These are phyloP conservation scores for Habropoda laboriosa DNA, from an alignment of 1,140 invertebrate species.

Conservation along the genomic window DNA sequence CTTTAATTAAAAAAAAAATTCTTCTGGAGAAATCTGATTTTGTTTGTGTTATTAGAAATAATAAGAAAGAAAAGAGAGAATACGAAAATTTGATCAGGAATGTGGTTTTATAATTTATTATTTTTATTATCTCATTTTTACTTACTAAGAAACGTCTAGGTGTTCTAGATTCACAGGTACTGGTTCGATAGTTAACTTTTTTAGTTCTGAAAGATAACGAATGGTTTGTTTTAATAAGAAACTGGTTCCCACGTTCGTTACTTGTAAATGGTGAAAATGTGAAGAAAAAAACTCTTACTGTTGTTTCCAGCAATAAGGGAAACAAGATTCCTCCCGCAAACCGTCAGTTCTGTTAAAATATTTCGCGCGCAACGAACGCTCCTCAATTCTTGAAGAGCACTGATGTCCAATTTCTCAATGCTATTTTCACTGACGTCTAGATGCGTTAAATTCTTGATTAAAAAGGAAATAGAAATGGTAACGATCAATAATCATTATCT, in stretches of 20 bases:
- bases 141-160: conserved; percentile 88
- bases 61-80: no score
- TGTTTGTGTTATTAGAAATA: no score
- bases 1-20: neutral
- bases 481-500: neutral
- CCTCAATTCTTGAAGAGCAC: conserved; percentile 86
- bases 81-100: no score
- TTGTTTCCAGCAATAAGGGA: conserved; percentile 89
- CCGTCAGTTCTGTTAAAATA: conserved; percentile 85
- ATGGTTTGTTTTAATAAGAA: neutral
- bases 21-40: no score
- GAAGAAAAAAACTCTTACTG: conserved; percentile 81
- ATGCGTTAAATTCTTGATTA: conserved; percentile 85
- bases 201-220: conserved; percentile 82
- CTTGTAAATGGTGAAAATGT: neutral
- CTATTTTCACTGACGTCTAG: conserved; percentile 91
- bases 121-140: conserved; percentile 44
- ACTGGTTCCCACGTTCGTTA: neutral
- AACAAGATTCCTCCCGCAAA: conserved; percentile 86
- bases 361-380: conserved; percentile 88
- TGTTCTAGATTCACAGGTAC: conserved; percentile 87
- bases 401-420: conserved; percentile 88
- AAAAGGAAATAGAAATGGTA: conserved; percentile 36
- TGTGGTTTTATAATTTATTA: neutral
- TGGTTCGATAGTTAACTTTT: conserved; percentile 85